A percentile compares a stretch with the other conserved stretches of the same genome.
phyloP scores from a whole-genome alignment of 2,797 vertebrate species.

The Sebastes diploproa region DNA sequence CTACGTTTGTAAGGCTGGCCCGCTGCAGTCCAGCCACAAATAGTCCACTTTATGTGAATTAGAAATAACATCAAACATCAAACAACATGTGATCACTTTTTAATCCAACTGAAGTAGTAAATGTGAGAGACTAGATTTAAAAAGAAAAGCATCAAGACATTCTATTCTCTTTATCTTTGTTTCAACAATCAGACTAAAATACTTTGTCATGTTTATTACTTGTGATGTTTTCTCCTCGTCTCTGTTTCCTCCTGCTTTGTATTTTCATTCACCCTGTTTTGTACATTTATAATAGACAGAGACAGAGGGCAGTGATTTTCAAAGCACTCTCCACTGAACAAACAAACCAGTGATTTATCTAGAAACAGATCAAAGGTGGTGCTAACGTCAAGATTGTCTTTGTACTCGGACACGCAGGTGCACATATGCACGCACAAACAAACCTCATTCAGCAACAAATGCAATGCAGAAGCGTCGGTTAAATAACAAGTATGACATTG shows the following conservation, averaged over 20 bases:
- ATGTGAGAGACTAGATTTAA: background rate
- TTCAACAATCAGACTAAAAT: constrained; percentile 1
- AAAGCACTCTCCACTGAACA: constrained; percentile 47
- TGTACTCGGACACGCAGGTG: constrained; percentile 54
- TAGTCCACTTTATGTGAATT: background rate
- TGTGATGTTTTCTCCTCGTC: background rate
- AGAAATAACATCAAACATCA: background rate
- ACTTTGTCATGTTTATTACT: background rate
- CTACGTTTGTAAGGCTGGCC: too few species aligned
- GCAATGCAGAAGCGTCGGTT: background rate
- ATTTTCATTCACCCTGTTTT: constrained; percentile 10
- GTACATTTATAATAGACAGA: constrained; percentile 18
- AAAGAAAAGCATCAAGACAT: background rate
- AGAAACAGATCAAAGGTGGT: constrained; percentile 60
- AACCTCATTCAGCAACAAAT: background rate
- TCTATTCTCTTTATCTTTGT: background rate
- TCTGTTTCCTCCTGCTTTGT: background rate
- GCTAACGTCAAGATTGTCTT: constrained; percentile 53
- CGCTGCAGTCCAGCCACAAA: background rate
- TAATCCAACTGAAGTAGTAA: background rate
- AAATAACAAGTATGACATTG: background rate
- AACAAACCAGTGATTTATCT: constrained; percentile 59
- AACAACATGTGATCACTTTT: background rate
- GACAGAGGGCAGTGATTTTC: constrained; percentile 47
- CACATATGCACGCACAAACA: constrained; percentile 10